Percentiles rank a stretch among this genome's conserved stretches.
Evolutionary conservation across 2,113 vertebrate genomes (phyloP).

Genomic region (Chloropsis hardwickii): DNA sequence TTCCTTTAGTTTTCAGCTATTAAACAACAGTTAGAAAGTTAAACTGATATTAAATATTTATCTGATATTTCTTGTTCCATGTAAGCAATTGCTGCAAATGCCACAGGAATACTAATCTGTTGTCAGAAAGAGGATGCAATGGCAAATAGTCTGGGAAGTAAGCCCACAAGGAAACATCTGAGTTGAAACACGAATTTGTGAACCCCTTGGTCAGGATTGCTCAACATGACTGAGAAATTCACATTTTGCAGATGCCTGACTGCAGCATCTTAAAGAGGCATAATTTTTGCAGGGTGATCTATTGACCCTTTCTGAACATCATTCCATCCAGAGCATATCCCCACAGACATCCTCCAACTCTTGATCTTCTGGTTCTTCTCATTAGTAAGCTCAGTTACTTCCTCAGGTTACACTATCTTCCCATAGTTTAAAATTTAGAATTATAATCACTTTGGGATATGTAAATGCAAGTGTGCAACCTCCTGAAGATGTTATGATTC

Average conservation of each 20-base stretch:
- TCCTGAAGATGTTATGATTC: neutral
- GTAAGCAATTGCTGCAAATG: neutral
- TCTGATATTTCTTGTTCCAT: constrained; percentile 3
- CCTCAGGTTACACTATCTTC: neutral
- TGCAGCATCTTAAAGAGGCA: neutral
- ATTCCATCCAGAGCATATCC: neutral
- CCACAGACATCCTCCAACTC: neutral
- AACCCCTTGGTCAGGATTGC: neutral
- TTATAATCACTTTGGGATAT: neutral
- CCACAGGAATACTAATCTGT: neutral
- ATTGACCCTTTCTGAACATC: neutral
- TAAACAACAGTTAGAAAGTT: neutral
- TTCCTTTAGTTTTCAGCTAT: neutral
- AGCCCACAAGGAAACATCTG: neutral
- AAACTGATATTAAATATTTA: constrained; percentile 4
- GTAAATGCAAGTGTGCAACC: neutral
- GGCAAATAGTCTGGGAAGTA: neutral
- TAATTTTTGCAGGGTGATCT: neutral
- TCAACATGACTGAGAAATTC: neutral
- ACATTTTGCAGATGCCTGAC: neutral
- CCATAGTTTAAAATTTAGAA: neutral
- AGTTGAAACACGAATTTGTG: neutral
- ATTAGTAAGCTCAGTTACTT: neutral
- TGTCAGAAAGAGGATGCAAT: neutral
- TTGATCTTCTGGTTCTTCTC: neutral